Evolutionary conservation across 2,113 vertebrate species (phyloP), one percentile per base, ranked within the genome.

Genomic region (Lipophrys pholis): DNA sequence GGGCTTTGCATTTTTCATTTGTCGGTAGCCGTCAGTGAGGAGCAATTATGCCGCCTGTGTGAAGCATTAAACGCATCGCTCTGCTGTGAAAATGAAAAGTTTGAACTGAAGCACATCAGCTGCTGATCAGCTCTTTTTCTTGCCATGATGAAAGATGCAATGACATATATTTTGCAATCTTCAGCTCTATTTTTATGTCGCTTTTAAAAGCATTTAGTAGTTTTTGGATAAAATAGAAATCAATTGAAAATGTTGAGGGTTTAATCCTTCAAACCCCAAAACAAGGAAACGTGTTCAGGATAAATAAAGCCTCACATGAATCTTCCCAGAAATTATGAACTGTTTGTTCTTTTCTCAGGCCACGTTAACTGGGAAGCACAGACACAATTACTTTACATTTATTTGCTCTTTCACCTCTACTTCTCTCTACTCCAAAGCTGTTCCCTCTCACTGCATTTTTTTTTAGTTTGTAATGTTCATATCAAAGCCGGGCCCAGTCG

Each of bases 401-500:
- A 12, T 40, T 41, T 49, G 14, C 6, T 15, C 45, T 30, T 16
- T 38, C 8, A 30, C n/a, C 46, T 42, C 36, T 11, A 4, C 35
- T 30, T 30, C 21, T 30, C 21, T 30, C 21, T 30, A 30, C 46
- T 16, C 12, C 49, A 21, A 35, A n/a, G 16, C 8, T 21, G 8
- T 9, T 54, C 36, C 43, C 0, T 39, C 7, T 40, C 21, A 11
- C 1, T 11, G 12, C 50, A 11, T 42, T 42, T 61, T 21, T 42
- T 61, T 15, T 59, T 36, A 39, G 11, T 55, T 43, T 68, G 38
- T 64, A n/a, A 8, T 46, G 36, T 68, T 35, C 59, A 39, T 56
- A 65, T 73, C 50, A 84, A 80, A 57, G 40, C 52, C 4, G 1
- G 17, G 9, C 51, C 43, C 54, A 56, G 1, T 55, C 49, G 49